Base-by-base conservation (phyloP, 2,797 vertebrate species). In the Bufotes viridis region DNA sequence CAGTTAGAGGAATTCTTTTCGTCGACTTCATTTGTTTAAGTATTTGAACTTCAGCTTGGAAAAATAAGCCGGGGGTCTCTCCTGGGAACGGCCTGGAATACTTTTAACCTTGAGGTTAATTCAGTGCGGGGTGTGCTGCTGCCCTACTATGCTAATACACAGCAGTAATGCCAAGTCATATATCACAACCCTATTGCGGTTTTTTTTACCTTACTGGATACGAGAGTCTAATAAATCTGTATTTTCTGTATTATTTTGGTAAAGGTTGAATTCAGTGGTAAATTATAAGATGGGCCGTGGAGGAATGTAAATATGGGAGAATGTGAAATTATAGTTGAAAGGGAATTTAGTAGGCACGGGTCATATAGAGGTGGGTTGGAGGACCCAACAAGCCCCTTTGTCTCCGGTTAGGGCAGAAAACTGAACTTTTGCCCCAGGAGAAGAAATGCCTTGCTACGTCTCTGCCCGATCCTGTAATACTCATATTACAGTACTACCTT, bases 61-160 rank as follows among this genome's bases (percentile, higher is more conserved):
- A 83, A 86, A 86, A 89, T 83, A 89, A 89, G 79, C 80, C n/a
- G 22, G 18, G 1, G 13, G 53, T 29, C 55, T 70, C 88, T 72
- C 84, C 29, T 3, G 60, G 84, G 80, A 86, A 29, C 57, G n/a
- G 26, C 72, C 63, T 72, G 51, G 74, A 84, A 70, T 78, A 49
- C n/a, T 26, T 79, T 22, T 70, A 58, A 60, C 55, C 76, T 84
- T 34, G 2, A 26, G 87, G 55, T 84, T 84, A 80, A 26, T 34
- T 17, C 22, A 51, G 15, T 3, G 80, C 63, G 4, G 69, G 69
- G 20, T 12, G n/a, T 70, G 67, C 70, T 20, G 67, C 63, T 6
- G 70, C 70, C 51, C 13, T 17, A 10, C 11, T 67, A 42, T 58
- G 55, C 60, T 34, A 53, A n/a, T 9, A 58, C n/a, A 26, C 9